Evolutionary conservation across 2,888 invertebrate genomes (phyloP).

Genomic region (Pseudococcus longispinus): DNA sequence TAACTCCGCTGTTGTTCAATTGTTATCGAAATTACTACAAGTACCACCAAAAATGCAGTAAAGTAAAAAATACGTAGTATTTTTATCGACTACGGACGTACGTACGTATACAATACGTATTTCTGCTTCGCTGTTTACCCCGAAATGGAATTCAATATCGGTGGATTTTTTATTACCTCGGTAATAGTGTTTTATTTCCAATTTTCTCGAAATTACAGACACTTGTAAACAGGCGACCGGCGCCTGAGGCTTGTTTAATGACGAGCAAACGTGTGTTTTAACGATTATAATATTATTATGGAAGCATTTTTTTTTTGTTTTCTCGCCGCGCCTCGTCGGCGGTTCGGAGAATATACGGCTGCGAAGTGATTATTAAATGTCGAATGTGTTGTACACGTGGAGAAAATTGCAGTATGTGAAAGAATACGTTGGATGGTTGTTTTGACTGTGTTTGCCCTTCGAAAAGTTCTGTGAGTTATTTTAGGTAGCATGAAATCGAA

Average conservation of each 20-base stretch:
- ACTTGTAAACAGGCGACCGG: neutral
- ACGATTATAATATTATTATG: neutral
- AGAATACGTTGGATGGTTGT: neutral
- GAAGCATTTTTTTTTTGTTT: neutral
- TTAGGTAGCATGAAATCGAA: too few relatives aligned
- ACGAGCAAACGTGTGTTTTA: neutral
- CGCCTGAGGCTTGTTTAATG: conserved; percentile 5
- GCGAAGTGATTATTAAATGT: neutral
- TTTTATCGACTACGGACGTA: neutral
- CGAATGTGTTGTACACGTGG: neutral
- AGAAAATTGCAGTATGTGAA: neutral
- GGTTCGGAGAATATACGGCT: neutral
- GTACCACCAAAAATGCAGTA: neutral
- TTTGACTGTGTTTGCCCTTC: neutral
- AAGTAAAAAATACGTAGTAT: neutral
- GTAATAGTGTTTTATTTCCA: conserved; percentile 14
- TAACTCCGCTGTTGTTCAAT: neutral
- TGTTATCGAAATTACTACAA: neutral
- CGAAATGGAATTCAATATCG: neutral
- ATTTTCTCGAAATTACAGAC: conserved; percentile 19
- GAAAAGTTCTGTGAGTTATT: too few relatives aligned
- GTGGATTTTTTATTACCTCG: conserved; percentile 13
- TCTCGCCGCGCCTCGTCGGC: neutral
- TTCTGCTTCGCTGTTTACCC: neutral
- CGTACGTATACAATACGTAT: neutral